Evolutionary conservation across 1,140 invertebrate species (phyloP).

Genomic region (Drosophila parabipectinata): DNA sequence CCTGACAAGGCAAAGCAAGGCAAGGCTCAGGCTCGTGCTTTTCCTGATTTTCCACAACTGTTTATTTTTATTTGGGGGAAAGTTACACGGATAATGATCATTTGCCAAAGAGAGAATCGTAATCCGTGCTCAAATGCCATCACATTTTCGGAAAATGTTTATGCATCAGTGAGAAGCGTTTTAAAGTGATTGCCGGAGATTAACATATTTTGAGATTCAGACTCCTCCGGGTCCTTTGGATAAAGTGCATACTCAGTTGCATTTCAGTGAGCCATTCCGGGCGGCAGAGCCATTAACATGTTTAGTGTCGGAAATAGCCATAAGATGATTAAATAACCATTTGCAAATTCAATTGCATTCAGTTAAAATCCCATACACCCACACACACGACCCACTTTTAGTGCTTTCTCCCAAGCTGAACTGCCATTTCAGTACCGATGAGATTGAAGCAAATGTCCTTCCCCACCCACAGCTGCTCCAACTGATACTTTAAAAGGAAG

Average conservation of each 20-base stretch:
- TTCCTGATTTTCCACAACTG: conserved; percentile 14
- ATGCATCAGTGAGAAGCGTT: conserved; percentile 8
- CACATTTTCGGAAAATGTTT: conserved; percentile 7
- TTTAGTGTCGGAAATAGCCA: conserved; percentile 4
- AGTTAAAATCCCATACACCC: neutral
- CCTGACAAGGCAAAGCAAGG: neutral
- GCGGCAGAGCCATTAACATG: conserved; percentile 4
- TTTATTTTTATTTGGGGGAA: neutral
- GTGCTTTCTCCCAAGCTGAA: conserved; percentile 7
- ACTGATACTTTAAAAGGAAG: too few relatives aligned
- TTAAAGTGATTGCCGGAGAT: conserved; percentile 16
- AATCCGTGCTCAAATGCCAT: conserved; percentile 19
- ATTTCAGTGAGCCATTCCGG: neutral
- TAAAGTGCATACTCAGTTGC: conserved; percentile 17
- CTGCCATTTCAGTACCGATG: neutral
- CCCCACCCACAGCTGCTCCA: neutral
- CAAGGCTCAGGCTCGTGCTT: conserved; percentile 6
- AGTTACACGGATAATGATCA: conserved; percentile 20
- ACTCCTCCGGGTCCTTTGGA: neutral
- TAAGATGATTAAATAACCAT: conserved; percentile 23
- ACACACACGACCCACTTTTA: conserved; percentile 6
- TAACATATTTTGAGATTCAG: conserved; percentile 20
- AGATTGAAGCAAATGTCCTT: neutral
- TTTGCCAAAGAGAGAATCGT: neutral
- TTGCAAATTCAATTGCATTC: conserved; percentile 11